Evolutionary conservation across 2,113 vertebrate genomes (phyloP).

Genomic region (Paratilapia polleni): DNA sequence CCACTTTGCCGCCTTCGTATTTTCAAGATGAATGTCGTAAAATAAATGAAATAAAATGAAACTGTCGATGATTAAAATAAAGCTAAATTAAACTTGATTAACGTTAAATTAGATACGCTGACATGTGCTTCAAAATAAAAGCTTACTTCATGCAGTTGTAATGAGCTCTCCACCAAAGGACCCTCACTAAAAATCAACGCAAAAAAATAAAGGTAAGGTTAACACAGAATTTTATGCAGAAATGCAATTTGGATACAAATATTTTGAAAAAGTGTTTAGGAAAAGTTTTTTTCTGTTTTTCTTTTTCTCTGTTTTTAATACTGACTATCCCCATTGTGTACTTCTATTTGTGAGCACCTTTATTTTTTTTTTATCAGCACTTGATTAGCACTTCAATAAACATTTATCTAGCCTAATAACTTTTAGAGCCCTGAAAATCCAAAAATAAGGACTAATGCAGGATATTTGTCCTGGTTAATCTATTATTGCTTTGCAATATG

Average conservation of each 20-base stretch:
- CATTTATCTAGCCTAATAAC: background rate
- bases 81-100: background rate
- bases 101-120: background rate
- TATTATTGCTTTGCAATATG: background rate
- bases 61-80: background rate
- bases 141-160: background rate
- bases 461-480: background rate
- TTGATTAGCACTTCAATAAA: background rate
- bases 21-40: conserved; percentile 10
- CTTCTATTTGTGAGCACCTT: background rate
- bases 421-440: background rate
- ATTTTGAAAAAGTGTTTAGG: background rate
- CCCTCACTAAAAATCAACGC: background rate
- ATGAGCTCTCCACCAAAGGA: background rate
- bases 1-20: background rate
- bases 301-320: background rate
- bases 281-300: background rate
- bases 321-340: too few relatives aligned
- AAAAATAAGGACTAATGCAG: background rate
- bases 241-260: too few relatives aligned
- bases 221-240: too few relatives aligned
- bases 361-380: background rate
- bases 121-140: background rate
- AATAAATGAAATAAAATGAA: background rate
- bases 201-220: background rate